phyloP scores from a whole-genome alignment of 2,113 vertebrate genomes.

The Callithrix jacchus region DNA sequence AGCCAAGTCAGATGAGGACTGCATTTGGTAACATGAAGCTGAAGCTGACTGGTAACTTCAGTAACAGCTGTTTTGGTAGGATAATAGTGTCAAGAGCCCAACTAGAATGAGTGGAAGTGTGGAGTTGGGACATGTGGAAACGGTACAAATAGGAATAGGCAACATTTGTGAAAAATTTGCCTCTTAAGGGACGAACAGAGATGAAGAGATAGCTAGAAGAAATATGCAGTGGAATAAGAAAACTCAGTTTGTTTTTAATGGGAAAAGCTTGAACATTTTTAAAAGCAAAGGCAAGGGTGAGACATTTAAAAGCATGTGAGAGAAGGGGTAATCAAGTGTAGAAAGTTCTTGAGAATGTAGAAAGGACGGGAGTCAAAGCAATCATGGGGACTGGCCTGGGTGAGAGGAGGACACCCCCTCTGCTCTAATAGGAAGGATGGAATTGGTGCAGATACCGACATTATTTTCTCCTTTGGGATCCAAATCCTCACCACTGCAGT shows the following conservation, averaged over 20 bases:
- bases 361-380: not conserved
- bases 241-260: not conserved
- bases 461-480: not conserved
- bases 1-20: not conserved
- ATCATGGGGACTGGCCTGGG: too few relatives aligned
- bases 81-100: not conserved
- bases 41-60: not conserved
- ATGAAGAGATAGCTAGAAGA: not conserved
- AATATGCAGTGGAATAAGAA: not conserved
- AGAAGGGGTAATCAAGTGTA: not conserved
- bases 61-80: not conserved
- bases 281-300: not conserved
- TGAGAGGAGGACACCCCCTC: not conserved
- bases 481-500: not conserved
- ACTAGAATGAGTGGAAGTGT: not conserved
- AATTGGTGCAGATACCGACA: rapidly evolving
- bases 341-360: not conserved
- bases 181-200: not conserved
- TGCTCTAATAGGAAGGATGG: not conserved
- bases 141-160: not conserved
- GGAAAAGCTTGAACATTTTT: not conserved
- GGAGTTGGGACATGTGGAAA: not conserved
- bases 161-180: not conserved
- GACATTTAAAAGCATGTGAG: not conserved
- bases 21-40: not conserved